These are phyloP conservation scores for Scotopteryx bipunctaria DNA, from an alignment of 2,888 invertebrate species.

Conservation along the genomic window DNA sequence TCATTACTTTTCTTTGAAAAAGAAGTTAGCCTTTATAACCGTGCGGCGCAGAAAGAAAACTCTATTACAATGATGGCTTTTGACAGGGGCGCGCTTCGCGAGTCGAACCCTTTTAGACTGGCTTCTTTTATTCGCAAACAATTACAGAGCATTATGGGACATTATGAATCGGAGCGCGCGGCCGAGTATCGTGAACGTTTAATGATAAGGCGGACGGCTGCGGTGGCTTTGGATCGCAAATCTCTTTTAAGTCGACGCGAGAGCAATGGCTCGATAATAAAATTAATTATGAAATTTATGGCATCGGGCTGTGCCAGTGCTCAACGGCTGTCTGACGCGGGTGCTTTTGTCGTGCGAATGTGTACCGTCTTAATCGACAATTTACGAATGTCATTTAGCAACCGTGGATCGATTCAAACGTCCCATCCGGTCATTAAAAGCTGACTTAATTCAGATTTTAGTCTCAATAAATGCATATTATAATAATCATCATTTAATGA, in stretches of 20 bases:
- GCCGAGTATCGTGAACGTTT: conserved; percentile 65
- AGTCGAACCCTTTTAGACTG: conserved; percentile 58
- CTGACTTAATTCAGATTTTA: conserved; percentile 57
- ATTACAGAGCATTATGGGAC: conserved; percentile 66
- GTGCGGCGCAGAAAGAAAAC: conserved; percentile 67
- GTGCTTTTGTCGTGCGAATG: conserved; percentile 63
- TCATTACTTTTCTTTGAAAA: conserved; percentile 79
- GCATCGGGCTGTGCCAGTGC: conserved; percentile 45
- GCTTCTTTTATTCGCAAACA: conserved; percentile 68
- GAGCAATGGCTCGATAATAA: conserved; percentile 72
- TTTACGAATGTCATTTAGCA: conserved; percentile 65
- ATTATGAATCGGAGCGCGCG: conserved; percentile 57
- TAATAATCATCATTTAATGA: conserved; percentile 44
- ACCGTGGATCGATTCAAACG: conserved; percentile 44
- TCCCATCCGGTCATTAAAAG: conserved; percentile 55
- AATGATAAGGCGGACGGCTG: conserved; percentile 70
- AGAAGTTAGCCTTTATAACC: conserved; percentile 75
- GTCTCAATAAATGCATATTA: conserved; percentile 49
- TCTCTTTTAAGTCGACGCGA: conserved; percentile 72
- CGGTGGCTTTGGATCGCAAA: conserved; percentile 72
- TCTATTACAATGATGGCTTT: conserved; percentile 75
- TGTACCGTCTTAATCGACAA: conserved; percentile 71
- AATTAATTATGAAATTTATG: conserved; percentile 78
- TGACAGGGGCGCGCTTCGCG: conserved; percentile 57
- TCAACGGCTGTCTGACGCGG: conserved; percentile 53